Evolutionary conservation across 2,888 invertebrate genomes (phyloP), one percentile per base, ranked within the genome.

Genomic region (Chaetogeoica ovagalla): DNA sequence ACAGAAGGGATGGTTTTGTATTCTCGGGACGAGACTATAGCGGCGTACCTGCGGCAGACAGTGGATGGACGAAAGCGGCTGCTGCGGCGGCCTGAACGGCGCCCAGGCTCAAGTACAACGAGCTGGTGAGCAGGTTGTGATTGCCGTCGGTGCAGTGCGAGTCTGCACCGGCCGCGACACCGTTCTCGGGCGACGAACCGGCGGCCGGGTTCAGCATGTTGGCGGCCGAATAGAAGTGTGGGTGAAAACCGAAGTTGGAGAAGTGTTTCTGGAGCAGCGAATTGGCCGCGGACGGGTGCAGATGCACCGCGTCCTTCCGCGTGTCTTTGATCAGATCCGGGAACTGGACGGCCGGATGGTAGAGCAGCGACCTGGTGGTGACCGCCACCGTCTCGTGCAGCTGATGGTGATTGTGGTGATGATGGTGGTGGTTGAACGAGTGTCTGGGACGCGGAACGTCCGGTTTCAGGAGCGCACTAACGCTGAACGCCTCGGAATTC

Each of bases 401-500:
- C 9, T 85, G 74, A 19, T 65, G 82, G 23, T 43, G 43, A 43
- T n/a, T n/a, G n/a, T 52, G 65, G 3, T 59, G 30, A 15, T 65
- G 57, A 23, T 71, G 21, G 19, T 81, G 66, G 5, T 75, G 63
- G 30, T 75, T 39, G 39, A 21, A 59, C 39, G 71, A 43, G 23
- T 72, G 77, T 62, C 84, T 82, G 21, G 85, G 83, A 2, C 86
- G 86, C 81, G 87, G 86, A 55, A 92, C 91, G 85, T 94, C 94
- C 81, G 94, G 93, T 86, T 93, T 89, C 69, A 95, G 86, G 57
- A 95, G 87, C 0, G 94, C 94, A 83, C 92, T 93, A 62, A 95
- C 94, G 77, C 94, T 94, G 86, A 94, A 95, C 39, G 92, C 89
- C 87, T 94, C 94, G 19, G 93, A 94, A 88, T 92, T 91, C 86